Percentiles rank a stretch among this genome's conserved stretches.
Evolutionary conservation across 1,140 invertebrate species (phyloP).

Genomic region (Tetranychus cinnabarinus): DNA sequence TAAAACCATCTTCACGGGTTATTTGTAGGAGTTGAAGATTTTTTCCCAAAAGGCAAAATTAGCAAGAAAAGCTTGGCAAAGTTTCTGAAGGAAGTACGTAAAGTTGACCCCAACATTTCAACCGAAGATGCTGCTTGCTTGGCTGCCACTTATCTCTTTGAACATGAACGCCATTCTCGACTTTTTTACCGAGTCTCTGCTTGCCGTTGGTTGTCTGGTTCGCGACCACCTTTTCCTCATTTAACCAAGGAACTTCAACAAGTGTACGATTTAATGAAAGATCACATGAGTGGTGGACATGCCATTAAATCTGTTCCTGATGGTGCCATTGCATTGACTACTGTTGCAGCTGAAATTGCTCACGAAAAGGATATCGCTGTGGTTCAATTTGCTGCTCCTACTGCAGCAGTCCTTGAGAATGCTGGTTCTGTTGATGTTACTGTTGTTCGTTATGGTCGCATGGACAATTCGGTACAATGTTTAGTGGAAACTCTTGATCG

Average conservation of each 20-base stretch:
- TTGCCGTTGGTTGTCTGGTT: constrained; percentile 29
- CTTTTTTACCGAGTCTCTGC: constrained; percentile 38
- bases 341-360: neutral
- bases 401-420: constrained; percentile 31
- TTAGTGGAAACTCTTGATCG: constrained; percentile 37
- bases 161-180: constrained; percentile 27
- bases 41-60: constrained; percentile 25
- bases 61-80: constrained; percentile 25
- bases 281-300: neutral
- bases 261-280: constrained; percentile 1
- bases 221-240: constrained; percentile 20
- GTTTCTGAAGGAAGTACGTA: constrained; percentile 30
- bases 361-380: constrained; percentile 21
- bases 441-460: constrained; percentile 28
- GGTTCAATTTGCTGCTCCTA: constrained; percentile 31
- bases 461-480: constrained; percentile 23
- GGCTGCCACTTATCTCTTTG: constrained; percentile 29
- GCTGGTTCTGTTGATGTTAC: constrained; percentile 29
- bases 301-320: neutral
- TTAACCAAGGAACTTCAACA: constrained; percentile 9
- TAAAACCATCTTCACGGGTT: neutral
- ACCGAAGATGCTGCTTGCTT: constrained; percentile 33
- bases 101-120: constrained; percentile 26
- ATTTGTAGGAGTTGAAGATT: constrained; percentile 9
- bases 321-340: neutral